phyloP scores from a whole-genome alignment of 2,113 vertebrate species.

The Bombycilla garrulus region DNA sequence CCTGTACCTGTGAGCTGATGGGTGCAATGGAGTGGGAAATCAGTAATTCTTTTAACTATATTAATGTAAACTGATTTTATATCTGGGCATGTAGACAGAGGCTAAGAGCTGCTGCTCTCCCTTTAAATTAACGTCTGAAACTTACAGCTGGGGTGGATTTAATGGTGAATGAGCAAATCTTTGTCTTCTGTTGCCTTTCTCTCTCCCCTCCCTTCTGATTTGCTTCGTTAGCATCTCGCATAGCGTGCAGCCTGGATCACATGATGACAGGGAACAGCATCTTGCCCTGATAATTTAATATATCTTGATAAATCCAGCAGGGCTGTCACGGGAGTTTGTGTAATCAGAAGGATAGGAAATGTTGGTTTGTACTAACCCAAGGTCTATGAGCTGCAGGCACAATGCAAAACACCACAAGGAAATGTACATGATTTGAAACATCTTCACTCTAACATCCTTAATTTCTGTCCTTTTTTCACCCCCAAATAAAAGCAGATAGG shows the following conservation, averaged over 20 bases:
- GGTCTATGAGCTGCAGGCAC: background rate
- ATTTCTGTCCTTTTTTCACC: background rate
- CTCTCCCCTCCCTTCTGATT: background rate
- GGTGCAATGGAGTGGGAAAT: background rate
- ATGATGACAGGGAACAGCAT: constrained; percentile 28
- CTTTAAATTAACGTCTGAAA: background rate
- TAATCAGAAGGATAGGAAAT: background rate
- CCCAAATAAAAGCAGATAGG: background rate
- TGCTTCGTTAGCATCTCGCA: background rate
- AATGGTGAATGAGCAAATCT: background rate
- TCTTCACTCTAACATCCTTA: background rate
- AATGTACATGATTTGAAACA: background rate
- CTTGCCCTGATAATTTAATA: constrained; percentile 50
- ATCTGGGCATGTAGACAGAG: background rate
- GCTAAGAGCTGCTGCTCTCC: background rate
- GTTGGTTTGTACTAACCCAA: background rate
- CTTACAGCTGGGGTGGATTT: background rate
- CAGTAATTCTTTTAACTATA: background rate
- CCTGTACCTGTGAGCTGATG: background rate
- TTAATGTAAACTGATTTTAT: background rate
- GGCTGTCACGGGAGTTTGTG: background rate
- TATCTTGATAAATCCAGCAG: constrained; percentile 11
- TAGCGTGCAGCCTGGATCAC: background rate
- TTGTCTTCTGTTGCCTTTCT: background rate
- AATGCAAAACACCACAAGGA: background rate